A percentile compares a stretch with the other conserved stretches of the same genome.
phyloP scores from a whole-genome alignment of 37 sponge, comb jelly and placozoan genomes.

The Hormiphora californensis region DNA sequence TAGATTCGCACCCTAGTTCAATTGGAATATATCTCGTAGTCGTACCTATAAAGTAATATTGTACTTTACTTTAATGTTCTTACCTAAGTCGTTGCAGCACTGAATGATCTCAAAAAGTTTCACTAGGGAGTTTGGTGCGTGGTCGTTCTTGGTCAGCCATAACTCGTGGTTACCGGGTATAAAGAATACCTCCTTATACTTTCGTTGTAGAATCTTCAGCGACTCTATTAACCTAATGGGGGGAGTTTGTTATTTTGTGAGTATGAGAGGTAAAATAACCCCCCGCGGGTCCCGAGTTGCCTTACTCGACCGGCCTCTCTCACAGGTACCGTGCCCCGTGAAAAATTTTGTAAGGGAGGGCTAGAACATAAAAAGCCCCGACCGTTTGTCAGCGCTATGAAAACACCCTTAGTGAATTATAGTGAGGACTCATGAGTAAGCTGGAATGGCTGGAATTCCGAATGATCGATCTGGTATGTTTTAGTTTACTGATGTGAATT shows the following conservation, averaged over 20 bases:
- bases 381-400: too few relatives aligned
- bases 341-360: not conserved
- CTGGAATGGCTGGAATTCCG: too few relatives aligned
- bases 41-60: too few relatives aligned
- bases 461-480: too few relatives aligned
- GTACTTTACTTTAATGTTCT: not conserved
- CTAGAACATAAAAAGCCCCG: too few relatives aligned
- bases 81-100: not conserved
- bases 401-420: too few relatives aligned
- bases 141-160: not conserved
- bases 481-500: too few relatives aligned
- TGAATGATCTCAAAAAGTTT: conserved; percentile 15
- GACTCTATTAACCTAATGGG: not conserved
- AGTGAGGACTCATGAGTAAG: too few relatives aligned
- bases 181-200: conserved; percentile 41
- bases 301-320: not conserved
- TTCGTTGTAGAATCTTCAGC: conserved; percentile 8
- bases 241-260: not conserved
- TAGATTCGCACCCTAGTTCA: too few relatives aligned
- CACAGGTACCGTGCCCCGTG: not conserved
- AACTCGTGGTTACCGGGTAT: conserved; percentile 49
- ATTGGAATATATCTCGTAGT: too few relatives aligned
- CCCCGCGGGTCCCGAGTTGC: too few relatives aligned
- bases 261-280: too few relatives aligned
- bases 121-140: not conserved